Conservation (phyloP, 2,113 vertebrate genomes). For the Aleadryas rufinucha region DNA sequence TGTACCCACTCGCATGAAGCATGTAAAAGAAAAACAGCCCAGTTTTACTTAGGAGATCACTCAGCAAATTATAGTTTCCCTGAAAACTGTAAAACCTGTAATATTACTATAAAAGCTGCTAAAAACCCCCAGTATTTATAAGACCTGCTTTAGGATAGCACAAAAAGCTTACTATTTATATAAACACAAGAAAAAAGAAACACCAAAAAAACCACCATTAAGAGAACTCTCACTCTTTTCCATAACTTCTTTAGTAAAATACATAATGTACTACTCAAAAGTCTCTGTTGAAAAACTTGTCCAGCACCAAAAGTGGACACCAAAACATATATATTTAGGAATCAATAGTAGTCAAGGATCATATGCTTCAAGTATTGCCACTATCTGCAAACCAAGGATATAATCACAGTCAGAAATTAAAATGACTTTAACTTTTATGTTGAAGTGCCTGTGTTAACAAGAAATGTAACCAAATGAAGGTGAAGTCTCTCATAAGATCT, state of each 20-base stretch:
- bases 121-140: rapidly evolving
- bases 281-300: background rate
- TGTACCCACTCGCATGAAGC: background rate
- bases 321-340: background rate
- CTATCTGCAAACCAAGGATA: background rate
- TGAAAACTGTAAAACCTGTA: background rate
- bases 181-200: background rate
- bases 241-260: background rate
- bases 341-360: background rate
- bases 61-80: background rate
- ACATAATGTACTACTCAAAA: background rate
- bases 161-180: background rate
- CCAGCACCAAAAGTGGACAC: background rate
- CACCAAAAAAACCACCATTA: background rate
- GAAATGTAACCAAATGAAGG: background rate
- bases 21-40: background rate
- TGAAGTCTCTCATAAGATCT: background rate
- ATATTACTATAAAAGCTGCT: background rate
- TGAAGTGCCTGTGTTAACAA: background rate
- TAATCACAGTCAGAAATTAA: background rate
- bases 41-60: background rate
- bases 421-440: background rate
- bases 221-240: background rate
- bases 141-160: background rate
- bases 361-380: background rate